phyloP scores from a whole-genome alignment of 2,113 vertebrate species.

The Leptodactylus fuscus region DNA sequence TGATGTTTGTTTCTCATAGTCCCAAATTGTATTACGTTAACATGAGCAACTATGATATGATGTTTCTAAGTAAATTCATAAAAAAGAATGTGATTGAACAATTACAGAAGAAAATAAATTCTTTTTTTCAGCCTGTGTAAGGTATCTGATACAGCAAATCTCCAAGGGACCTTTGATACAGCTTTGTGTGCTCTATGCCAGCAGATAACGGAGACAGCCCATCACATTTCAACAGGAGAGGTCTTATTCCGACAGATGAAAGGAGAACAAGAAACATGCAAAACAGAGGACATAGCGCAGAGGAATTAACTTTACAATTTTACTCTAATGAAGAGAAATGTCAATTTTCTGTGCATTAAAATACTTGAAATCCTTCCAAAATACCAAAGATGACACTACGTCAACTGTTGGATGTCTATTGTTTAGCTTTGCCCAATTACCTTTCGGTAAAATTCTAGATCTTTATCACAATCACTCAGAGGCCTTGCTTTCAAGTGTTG shows the following conservation, averaged over 20 bases:
- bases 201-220: constrained; percentile 46
- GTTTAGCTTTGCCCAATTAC: constrained; percentile 64
- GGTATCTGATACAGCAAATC: constrained; percentile 47
- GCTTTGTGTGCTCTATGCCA: constrained; percentile 15
- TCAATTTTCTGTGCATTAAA: constrained; percentile 56
- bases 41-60: neutral
- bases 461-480: constrained; percentile 69
- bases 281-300: constrained; percentile 46
- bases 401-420: constrained; percentile 58
- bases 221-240: constrained; percentile 55
- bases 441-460: constrained; percentile 66
- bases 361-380: constrained; percentile 54
- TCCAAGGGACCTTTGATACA: constrained; percentile 47
- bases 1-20: constrained; percentile 36
- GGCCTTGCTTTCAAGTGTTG: constrained; percentile 77
- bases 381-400: constrained; percentile 53
- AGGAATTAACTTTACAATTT: constrained; percentile 57
- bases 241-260: constrained; percentile 56
- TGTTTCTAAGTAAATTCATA: constrained; percentile 43
- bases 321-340: constrained; percentile 55
- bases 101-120: constrained; percentile 38
- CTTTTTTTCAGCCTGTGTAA: constrained; percentile 29
- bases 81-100: constrained; percentile 39
- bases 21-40: constrained; percentile 25
- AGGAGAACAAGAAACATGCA: constrained; percentile 58